phyloP scores from a whole-genome alignment of 2,797 vertebrate genomes.

The Antrozous pallidus region DNA sequence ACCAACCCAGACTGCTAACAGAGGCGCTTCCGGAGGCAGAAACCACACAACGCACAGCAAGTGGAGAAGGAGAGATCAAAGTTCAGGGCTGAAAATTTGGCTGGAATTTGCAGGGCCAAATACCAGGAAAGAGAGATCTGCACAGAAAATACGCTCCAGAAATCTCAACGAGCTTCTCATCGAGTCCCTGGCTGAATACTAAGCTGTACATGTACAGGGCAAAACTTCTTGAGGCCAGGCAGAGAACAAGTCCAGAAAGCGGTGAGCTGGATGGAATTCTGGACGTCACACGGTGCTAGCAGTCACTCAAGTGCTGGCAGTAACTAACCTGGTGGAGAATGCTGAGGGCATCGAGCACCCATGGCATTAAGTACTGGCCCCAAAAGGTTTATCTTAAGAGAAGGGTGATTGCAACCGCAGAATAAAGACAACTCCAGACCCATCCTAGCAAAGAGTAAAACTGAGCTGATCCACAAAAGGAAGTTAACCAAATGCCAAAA shows the following conservation, averaged over 20 bases:
- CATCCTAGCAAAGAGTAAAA: slow-evolving; percentile 21
- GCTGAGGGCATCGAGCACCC: not conserved
- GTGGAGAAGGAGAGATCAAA: not conserved
- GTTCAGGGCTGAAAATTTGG: not conserved
- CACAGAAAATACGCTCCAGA: not conserved
- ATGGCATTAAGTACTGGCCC: not conserved
- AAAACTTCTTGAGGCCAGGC: not conserved
- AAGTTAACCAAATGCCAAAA: slow-evolving; percentile 24
- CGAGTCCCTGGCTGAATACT: not conserved
- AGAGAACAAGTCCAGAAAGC: not conserved
- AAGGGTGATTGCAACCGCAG: not conserved
- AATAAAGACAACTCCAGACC: not conserved
- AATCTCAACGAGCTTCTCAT: not conserved
- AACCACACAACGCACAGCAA: not conserved
- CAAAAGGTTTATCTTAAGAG: not conserved
- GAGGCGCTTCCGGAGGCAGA: not conserved
- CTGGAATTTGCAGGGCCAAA: not conserved
- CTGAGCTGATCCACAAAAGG: not conserved
- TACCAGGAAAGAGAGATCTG: not conserved
- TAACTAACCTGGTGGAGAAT: not conserved
- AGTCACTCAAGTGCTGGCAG: not conserved
- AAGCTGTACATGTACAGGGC: not conserved
- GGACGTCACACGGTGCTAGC: not conserved
- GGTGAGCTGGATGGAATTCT: not conserved
- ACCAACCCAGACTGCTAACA: not conserved